Percentiles rank a stretch among this genome's conserved stretches.
phyloP scores from a whole-genome alignment of 2,888 invertebrate genomes.

The Ennomos erosarius region DNA sequence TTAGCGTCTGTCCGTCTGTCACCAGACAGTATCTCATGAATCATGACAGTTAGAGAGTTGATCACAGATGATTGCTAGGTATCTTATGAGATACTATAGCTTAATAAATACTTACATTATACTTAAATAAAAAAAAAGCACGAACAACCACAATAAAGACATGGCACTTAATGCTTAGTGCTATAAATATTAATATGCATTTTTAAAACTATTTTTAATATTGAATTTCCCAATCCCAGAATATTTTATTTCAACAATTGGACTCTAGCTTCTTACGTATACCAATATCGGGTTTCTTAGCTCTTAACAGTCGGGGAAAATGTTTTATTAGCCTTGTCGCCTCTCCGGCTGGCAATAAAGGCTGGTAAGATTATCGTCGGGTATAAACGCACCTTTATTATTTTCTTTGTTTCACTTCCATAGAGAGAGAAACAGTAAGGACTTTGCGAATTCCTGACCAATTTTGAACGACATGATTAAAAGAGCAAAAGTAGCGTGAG shows the following conservation, averaged over 20 bases:
- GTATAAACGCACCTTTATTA: constrained; percentile 54
- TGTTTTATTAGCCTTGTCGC: constrained; percentile 62
- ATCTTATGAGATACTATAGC: too few species aligned
- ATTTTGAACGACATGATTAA: too few species aligned
- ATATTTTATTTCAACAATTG: constrained; percentile 63
- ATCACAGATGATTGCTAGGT: too few species aligned
- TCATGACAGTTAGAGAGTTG: too few species aligned
- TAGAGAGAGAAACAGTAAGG: constrained; percentile 23
- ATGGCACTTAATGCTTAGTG: too few species aligned
- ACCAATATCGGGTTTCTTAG: constrained; percentile 60
- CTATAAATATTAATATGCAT: too few species aligned
- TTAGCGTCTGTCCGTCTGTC: too few species aligned
- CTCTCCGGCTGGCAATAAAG: constrained; percentile 55
- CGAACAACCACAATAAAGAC: too few species aligned
- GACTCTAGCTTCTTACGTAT: constrained; percentile 48
- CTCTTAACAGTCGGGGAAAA: constrained; percentile 56
- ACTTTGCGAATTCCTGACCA: not conserved
- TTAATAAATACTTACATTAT: too few species aligned
- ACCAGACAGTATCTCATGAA: too few species aligned
- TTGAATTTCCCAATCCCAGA: constrained; percentile 32
- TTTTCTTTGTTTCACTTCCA: constrained; percentile 55
- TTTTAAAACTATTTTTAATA: constrained; percentile 1
- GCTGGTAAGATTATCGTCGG: constrained; percentile 36
- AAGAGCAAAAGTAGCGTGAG: too few species aligned
- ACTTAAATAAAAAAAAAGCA: too few species aligned